Evolutionary conservation across 2,113 vertebrate species (phyloP).

Genomic region (Tyto alba): DNA sequence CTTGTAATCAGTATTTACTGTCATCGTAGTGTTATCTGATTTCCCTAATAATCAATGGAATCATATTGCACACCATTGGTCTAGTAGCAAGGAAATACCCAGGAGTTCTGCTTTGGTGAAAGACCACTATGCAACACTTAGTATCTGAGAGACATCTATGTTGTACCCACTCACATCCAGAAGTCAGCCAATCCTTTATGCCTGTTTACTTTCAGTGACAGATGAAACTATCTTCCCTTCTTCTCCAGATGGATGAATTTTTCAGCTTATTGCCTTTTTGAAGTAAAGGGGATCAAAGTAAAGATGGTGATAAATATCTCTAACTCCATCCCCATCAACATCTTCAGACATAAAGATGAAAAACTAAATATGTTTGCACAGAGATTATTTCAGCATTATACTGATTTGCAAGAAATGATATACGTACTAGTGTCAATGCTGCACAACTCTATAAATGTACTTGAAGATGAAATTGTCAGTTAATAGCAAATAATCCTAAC

Average conservation of each 20-base stretch:
- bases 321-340: not conserved
- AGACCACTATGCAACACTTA: not conserved
- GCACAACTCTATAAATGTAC: not conserved
- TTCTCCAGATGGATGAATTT: not conserved
- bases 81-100: not conserved
- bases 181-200: not conserved
- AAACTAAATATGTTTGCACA: not conserved
- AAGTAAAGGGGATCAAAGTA: not conserved
- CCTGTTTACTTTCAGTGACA: not conserved
- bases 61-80: not conserved
- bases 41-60: not conserved
- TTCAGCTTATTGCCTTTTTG: not conserved
- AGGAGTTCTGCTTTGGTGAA: not conserved
- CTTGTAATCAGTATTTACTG: not conserved
- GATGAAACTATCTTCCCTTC: not conserved
- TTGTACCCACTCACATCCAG: not conserved
- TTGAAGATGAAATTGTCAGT: not conserved
- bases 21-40: not conserved
- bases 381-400: not conserved
- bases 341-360: not conserved
- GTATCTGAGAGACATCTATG: not conserved
- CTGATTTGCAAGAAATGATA: not conserved
- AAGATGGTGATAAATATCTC: not conserved
- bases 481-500: constrained; percentile 1
- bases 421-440: not conserved